Evolutionary conservation across 2,888 invertebrate species (phyloP).

Genomic region (Oxystoma pomonae): DNA sequence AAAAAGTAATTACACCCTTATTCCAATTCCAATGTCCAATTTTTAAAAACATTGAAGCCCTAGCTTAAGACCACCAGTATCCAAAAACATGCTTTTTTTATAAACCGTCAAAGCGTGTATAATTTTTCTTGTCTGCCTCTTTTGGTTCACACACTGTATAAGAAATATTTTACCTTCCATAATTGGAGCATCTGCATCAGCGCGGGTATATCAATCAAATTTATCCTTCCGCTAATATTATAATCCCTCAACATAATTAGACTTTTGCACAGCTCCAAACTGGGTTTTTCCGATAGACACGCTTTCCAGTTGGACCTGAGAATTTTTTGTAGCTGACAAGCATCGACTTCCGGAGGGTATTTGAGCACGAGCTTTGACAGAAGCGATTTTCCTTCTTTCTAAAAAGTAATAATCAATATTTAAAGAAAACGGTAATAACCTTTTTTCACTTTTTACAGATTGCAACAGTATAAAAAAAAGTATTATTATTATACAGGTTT

Average conservation of each 20-base stretch:
- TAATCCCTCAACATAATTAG: conserved; percentile 65
- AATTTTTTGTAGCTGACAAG: conserved; percentile 57
- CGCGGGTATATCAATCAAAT: conserved; percentile 57
- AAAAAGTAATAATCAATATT: conserved; percentile 33
- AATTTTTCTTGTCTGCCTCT: too few species aligned
- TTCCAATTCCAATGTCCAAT: too few species aligned
- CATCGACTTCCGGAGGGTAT: conserved; percentile 60
- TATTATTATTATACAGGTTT: too few species aligned
- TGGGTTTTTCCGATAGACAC: conserved; percentile 57
- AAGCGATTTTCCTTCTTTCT: conserved; percentile 53
- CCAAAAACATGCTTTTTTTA: too few species aligned
- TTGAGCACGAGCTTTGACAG: conserved; percentile 51
- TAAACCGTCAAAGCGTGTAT: too few species aligned
- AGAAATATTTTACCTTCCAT: conserved; percentile 63
- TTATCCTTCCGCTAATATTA: conserved; percentile 60
- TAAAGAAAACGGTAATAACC: too few species aligned
- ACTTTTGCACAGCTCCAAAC: conserved; percentile 62
- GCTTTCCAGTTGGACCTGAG: conserved; percentile 56
- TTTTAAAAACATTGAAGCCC: too few species aligned
- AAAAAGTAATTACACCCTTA: too few species aligned
- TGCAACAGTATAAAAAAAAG: too few species aligned
- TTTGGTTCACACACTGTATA: too few species aligned
- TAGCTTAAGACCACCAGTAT: too few species aligned
- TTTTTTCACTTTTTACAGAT: too few species aligned
- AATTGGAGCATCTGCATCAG: conserved; percentile 62